phyloP scores from a whole-genome alignment of 2,888 invertebrate genomes.

The Drosophila trichaetosa region DNA sequence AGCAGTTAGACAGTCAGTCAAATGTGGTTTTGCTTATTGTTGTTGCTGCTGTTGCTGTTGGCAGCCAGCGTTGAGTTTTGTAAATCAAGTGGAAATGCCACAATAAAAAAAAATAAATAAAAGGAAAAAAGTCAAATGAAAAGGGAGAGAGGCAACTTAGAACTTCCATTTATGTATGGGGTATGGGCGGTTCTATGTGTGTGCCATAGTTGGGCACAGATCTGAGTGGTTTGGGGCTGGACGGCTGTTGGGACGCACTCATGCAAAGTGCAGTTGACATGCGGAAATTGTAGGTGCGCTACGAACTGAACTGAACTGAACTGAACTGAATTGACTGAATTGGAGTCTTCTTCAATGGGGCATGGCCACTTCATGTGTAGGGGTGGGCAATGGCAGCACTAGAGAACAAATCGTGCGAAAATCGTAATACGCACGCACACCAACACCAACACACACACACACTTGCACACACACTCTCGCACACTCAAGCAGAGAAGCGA shows the following conservation, averaged over 20 bases:
- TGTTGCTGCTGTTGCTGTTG: constrained; percentile 27
- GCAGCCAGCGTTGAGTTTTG: constrained; percentile 67
- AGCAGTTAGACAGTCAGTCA: constrained; percentile 67
- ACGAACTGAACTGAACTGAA: constrained; percentile 14
- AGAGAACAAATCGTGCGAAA: constrained; percentile 63
- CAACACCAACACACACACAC: constrained; percentile 11
- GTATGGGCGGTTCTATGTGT: neutral
- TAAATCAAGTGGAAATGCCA: constrained; percentile 80
- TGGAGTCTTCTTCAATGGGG: constrained; percentile 64
- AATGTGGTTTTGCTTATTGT: constrained; percentile 71
- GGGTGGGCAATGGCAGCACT: constrained; percentile 29
- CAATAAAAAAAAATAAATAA: constrained; percentile 31
- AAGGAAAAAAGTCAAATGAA: constrained; percentile 14
- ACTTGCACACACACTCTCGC: neutral
- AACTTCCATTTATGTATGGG: constrained; percentile 2
- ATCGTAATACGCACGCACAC: constrained; percentile 56
- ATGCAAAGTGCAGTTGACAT: constrained; percentile 81
- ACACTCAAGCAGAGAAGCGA: neutral
- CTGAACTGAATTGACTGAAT: constrained; percentile 32
- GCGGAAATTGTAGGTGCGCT: constrained; percentile 78
- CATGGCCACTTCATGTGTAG: constrained; percentile 49
- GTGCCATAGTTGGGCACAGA: neutral
- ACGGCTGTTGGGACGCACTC: constrained; percentile 59
- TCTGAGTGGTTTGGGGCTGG: neutral
- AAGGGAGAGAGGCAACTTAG: constrained; percentile 5